A percentile compares a stretch with the other conserved stretches of the same genome.
phyloP scores from a whole-genome alignment of 37 sponge, comb jelly and placozoan species.

The Diacarnus erythraeanus region DNA sequence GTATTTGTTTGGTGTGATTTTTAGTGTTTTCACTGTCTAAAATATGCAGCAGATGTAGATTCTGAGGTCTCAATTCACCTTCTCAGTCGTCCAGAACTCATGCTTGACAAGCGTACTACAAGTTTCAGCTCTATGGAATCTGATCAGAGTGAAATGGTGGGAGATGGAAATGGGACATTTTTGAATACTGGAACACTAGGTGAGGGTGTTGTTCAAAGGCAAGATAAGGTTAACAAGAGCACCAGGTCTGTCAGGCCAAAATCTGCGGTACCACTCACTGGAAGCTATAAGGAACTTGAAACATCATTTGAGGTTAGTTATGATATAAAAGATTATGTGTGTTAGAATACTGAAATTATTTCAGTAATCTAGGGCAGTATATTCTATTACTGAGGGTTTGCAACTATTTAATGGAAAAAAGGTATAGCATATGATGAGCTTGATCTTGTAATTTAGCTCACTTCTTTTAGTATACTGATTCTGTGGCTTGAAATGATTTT shows the following conservation, averaged over 20 bases:
- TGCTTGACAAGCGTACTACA: background rate
- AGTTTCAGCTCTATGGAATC: background rate
- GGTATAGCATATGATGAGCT: too few species aligned
- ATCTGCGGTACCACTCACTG: background rate
- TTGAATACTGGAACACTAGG: background rate
- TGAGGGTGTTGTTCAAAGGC: background rate
- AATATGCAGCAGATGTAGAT: too few species aligned
- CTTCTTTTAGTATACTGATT: too few species aligned
- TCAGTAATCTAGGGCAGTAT: too few species aligned
- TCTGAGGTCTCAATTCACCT: background rate
- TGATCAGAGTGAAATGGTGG: background rate
- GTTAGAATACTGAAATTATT: too few species aligned
- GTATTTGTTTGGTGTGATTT: too few species aligned
- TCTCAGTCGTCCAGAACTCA: background rate
- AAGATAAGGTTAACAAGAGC: background rate
- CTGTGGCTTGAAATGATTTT: too few species aligned
- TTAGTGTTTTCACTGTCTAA: too few species aligned
- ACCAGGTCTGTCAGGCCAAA: background rate
- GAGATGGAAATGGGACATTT: background rate
- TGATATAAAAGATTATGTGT: too few species aligned
- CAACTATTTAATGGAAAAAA: too few species aligned
- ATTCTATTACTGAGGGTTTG: too few species aligned
- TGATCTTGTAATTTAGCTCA: too few species aligned
- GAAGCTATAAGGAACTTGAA: background rate
- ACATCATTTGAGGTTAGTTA: slow-evolving; percentile 13